A percentile compares a stretch with the other conserved stretches of the same genome.
phyloP scores from a whole-genome alignment of 1,140 invertebrate species.

The honey bee (Apis mellifera) region Amel_HAv3.1 CM009938.2:3248001-3248500 shows the following conservation, averaged over 20 bases:
- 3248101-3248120: conserved; percentile 27
- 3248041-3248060: background rate
- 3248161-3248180: conserved; percentile 23
- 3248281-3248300: conserved; percentile 36
- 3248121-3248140: conserved; percentile 11
- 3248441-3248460: background rate
- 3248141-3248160: conserved; percentile 23
- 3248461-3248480: no score
- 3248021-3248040: no score
- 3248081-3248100: background rate
- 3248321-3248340: conserved; percentile 7
- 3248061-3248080: background rate
- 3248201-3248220: conserved; percentile 46
- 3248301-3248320: conserved; percentile 28
- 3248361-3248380: background rate
- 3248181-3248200: conserved; percentile 8
- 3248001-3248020: no score
- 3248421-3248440: conserved; percentile 8
- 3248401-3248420: background rate
- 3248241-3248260: conserved; percentile 47
- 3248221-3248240: conserved; percentile 53
- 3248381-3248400: conserved; percentile 8
- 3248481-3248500: background rate
- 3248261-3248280: background rate
- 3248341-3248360: conserved; percentile 7